Base-by-base conservation (phyloP, 1,140 invertebrate species). In the Leptinotarsa undecemlineata region DNA sequence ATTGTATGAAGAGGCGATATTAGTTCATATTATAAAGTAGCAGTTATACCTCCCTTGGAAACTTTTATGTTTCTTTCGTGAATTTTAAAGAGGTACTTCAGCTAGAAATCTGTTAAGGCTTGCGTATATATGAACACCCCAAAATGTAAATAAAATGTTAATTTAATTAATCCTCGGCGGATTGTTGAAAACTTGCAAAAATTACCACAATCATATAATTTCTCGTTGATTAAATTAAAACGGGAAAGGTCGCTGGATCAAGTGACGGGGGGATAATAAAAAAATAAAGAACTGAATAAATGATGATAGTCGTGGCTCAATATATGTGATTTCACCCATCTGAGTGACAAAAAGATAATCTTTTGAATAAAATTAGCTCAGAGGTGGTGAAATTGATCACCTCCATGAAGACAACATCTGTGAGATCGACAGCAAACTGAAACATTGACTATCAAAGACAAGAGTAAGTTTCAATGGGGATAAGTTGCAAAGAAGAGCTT, bases 31-130 rank as follows among this genome's bases (percentile, higher is more conserved):
- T 17, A 68, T 68, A 42, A 23, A 42, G 42, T 68, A 47, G 66
- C 66, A 6, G 20, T 64, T 26, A 64, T 64, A 20, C 23, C 62
- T 3, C 19, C 62, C 8, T 64, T 23, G n/a, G 33, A 68, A 68
- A 68, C 66, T 68, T 68, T 68, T 66, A 68, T 68, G 66, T 47
- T 68, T 68, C 66, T 68, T 68, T 68, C 33, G 66, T 68, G 66
- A 23, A 68, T 68, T 68, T 68, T 47, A 68, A 68, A 47, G 42
- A 68, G 66, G 23, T 47, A 68, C 66, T 68, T 19, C 66, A 68
- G 23, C 66, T 68, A n/a, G 33, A 68, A 68, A 68, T 68, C 23
- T 68, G 66, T 68, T 17, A 42, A 47, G 33, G 4, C n/a, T 68
- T 33, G 51, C 66, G 23, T 47, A 68, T 66, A 66, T 57, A 68